phyloP scores from a whole-genome alignment of 2,113 vertebrate genomes.

The Ictalurus punctatus region DNA sequence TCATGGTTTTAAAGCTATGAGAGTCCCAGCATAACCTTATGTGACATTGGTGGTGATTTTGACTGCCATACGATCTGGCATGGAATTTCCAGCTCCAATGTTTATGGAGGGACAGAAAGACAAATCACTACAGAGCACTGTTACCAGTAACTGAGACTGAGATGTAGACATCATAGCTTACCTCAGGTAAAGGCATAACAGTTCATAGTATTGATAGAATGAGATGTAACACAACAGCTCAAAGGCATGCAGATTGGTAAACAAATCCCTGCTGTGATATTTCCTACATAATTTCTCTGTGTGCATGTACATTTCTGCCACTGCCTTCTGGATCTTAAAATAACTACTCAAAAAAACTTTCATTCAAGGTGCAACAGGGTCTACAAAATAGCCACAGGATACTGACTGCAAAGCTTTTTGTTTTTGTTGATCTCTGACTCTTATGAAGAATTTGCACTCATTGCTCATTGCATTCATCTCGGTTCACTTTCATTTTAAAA shows the following conservation, averaged over 20 bases:
- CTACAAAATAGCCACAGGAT: constrained; percentile 5
- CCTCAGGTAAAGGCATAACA: neutral
- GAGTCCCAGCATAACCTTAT: neutral
- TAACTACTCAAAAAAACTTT: constrained; percentile 25
- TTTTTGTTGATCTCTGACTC: constrained; percentile 1
- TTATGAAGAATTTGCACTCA: neutral
- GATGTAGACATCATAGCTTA: neutral
- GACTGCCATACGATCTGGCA: neutral
- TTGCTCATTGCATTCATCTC: neutral
- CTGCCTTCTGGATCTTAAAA: constrained; percentile 14
- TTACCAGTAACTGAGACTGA: neutral
- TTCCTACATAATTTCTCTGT: neutral
- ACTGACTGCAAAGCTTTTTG: neutral
- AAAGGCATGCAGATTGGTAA: neutral
- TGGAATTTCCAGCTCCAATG: neutral
- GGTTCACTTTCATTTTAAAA: neutral
- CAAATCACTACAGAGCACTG: neutral
- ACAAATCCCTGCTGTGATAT: neutral
- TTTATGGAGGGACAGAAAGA: neutral
- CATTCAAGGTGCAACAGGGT: constrained; percentile 28
- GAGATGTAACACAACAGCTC: neutral
- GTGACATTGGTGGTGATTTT: neutral
- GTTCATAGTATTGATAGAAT: neutral
- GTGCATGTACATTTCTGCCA: neutral
- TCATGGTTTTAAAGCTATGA: neutral